Percentiles rank a stretch among this genome's conserved stretches.
phyloP scores from a whole-genome alignment of 2,888 invertebrate species.

The Carpatolechia fugitivella region DNA sequence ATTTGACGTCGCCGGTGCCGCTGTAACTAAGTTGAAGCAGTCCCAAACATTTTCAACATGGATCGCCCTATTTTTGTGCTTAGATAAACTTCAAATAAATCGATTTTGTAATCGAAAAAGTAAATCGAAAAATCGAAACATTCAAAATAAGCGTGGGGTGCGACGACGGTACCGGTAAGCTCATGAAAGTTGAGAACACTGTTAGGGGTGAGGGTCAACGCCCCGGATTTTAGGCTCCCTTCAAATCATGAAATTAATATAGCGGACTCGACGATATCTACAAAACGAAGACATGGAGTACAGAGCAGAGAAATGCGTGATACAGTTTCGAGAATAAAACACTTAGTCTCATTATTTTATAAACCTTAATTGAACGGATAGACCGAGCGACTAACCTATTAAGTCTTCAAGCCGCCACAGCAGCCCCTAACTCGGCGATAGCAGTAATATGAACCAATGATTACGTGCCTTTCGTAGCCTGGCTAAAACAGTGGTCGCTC shows the following conservation, averaged over 20 bases:
- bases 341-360: too few relatives aligned
- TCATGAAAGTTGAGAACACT: constrained; percentile 49
- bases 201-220: constrained; percentile 67
- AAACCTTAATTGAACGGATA: too few relatives aligned
- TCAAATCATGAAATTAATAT: constrained; percentile 48
- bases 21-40: neutral
- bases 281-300: neutral
- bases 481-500: too few relatives aligned
- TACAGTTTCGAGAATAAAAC: neutral
- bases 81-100: neutral
- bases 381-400: too few relatives aligned
- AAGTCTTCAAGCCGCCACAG: too few relatives aligned
- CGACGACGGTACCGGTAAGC: constrained; percentile 34
- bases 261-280: constrained; percentile 34
- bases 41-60: neutral
- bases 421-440: too few relatives aligned
- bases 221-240: constrained; percentile 49
- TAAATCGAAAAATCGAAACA: constrained; percentile 27
- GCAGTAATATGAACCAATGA: too few relatives aligned
- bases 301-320: neutral
- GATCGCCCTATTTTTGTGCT: neutral
- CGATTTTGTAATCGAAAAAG: neutral
- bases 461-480: too few relatives aligned
- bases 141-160: constrained; percentile 41
- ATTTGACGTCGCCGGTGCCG: too few relatives aligned